phyloP scores from a whole-genome alignment of 2,888 invertebrate species.

The Ennomos quercinarius region DNA sequence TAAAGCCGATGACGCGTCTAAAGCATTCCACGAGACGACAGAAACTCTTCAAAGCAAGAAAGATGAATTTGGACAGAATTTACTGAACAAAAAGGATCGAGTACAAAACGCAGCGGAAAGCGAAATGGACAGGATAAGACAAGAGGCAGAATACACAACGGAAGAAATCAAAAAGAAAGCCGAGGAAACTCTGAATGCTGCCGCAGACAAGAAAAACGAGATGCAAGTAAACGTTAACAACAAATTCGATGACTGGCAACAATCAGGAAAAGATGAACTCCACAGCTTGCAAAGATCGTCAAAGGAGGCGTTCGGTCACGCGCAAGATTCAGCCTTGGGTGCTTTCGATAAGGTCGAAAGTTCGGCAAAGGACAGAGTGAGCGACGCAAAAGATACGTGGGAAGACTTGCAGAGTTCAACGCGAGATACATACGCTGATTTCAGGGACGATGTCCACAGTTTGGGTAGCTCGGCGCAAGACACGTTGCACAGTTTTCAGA shows the following conservation, averaged over 20 bases:
- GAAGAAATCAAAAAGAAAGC: constrained; percentile 76
- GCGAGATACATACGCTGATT: constrained; percentile 74
- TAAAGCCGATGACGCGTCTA: constrained; percentile 47
- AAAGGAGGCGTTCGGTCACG: constrained; percentile 69
- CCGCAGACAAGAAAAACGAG: constrained; percentile 64
- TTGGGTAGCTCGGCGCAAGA: constrained; percentile 75
- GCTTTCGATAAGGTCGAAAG: constrained; percentile 80
- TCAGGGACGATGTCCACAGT: constrained; percentile 72
- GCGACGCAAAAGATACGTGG: constrained; percentile 70
- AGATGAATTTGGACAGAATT: constrained; percentile 53
- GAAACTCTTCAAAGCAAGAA: constrained; percentile 54
- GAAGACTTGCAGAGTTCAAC: constrained; percentile 77
- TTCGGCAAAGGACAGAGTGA: constrained; percentile 76
- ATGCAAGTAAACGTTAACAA: constrained; percentile 57
- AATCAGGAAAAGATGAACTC: constrained; percentile 57
- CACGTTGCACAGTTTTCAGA: constrained; percentile 78
- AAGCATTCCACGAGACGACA: constrained; percentile 52
- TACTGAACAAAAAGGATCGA: constrained; percentile 63
- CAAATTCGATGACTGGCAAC: constrained; percentile 53
- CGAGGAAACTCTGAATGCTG: constrained; percentile 69
- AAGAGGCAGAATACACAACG: constrained; percentile 74
- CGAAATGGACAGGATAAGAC: constrained; percentile 73
- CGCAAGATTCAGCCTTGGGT: constrained; percentile 76
- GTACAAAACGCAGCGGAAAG: constrained; percentile 58
- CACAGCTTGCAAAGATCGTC: constrained; percentile 67